Evolutionary conservation across 2,113 vertebrate genomes (phyloP).

Genomic region (Willisornis vidua): DNA sequence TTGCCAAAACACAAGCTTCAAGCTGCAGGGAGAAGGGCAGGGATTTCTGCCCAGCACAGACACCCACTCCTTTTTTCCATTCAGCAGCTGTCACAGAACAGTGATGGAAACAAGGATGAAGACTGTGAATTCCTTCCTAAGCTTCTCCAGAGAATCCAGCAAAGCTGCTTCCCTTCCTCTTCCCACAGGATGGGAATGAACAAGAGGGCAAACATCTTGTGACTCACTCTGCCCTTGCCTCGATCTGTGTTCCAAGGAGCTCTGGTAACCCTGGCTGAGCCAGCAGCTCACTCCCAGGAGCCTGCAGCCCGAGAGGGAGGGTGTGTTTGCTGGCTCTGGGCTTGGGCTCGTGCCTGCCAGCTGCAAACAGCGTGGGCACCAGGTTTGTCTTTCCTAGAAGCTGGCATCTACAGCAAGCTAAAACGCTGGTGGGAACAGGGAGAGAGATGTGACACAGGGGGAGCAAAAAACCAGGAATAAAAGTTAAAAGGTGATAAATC

Average conservation of each 20-base stretch:
- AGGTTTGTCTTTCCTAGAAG: constrained; percentile 4
- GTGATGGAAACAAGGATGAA: not conserved
- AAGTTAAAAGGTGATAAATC: not conserved
- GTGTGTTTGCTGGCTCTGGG: not conserved
- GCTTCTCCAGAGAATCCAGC: not conserved
- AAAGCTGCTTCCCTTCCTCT: not conserved
- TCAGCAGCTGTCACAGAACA: not conserved
- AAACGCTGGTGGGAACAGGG: accelerated
- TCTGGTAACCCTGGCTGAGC: not conserved
- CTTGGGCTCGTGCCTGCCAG: not conserved
- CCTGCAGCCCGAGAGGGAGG: accelerated
- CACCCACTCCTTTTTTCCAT: not conserved
- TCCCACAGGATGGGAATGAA: not conserved
- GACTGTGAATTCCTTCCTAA: not conserved
- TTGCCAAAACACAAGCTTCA: accelerated
- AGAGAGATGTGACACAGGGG: not conserved
- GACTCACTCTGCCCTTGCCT: not conserved
- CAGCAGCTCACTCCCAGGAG: not conserved
- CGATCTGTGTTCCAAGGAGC: not conserved
- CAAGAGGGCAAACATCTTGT: not conserved
- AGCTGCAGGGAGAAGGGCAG: not conserved
- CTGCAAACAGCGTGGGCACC: not conserved
- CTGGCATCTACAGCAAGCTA: not conserved
- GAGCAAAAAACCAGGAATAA: not conserved
- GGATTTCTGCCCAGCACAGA: accelerated